Base-by-base conservation (phyloP, 2,888 invertebrate species). In the Notodonta ziczac region DNA sequence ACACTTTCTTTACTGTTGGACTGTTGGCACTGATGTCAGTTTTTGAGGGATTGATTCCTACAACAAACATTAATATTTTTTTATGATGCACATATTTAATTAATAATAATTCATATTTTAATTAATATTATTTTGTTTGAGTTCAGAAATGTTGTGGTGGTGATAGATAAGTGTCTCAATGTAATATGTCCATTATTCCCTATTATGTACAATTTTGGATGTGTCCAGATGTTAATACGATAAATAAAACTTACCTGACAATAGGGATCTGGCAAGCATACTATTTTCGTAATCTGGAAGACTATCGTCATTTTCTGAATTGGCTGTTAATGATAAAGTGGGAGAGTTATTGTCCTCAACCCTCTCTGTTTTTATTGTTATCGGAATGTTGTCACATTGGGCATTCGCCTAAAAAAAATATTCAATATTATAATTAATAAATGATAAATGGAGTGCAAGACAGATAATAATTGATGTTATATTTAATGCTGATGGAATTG, bases 221-320 rank as follows among this genome's bases (percentile, higher is more conserved):
- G 24, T 35, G 35, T 35, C 35, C 35, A 42, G 12, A 42, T 42
- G 12, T 42, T 42, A 12, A 35, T 42, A 42, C 42, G 0, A 12
- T 42, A n/a, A n/a, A n/a, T 46, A 0, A 24, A 56, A 62, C 65
- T 65, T 77, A 94, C 94, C 94, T 84, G 93, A 93, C 9, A 94
- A 81, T 62, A 94, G 80, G 59, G 94, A 94, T 70, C 94, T 87
- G 76, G 94, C 94, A 79, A 94, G 90, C 94, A 94, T 94, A 64
- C 94, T 94, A 74, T 94, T 94, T 77, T 94, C 94, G 72, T 94
- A 94, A 83, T 91, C 92, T 48, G 94, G 92, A 76, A 90, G 88
- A 81, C 89, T 90, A 56, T 93, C 91, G 64, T 93, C 91, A 83
- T 90, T 92, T 74, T 93, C 93, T 16, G 86, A 85, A 67, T 85